A percentile compares a stretch with the other conserved stretches of the same genome.
phyloP scores from a whole-genome alignment of 2,797 vertebrate species.

The Tangara arthus region DNA sequence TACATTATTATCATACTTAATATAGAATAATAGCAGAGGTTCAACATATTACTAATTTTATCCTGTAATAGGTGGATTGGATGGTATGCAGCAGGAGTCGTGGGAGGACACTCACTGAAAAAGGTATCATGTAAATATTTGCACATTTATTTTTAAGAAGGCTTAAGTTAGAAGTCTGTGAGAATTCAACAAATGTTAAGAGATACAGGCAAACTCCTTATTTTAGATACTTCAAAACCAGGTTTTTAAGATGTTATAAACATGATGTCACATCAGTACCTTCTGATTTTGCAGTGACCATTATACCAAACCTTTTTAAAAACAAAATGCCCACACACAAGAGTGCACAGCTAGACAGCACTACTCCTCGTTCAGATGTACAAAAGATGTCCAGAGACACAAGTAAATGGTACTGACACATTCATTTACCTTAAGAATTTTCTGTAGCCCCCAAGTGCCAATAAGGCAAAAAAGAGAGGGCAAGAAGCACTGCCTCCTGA shows the following conservation, averaged over 20 bases:
- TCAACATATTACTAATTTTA: neutral
- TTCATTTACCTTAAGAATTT: neutral
- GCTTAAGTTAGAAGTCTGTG: neutral
- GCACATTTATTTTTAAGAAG: neutral
- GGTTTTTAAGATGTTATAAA: neutral
- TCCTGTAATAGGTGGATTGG: neutral
- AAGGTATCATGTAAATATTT: conserved; percentile 5
- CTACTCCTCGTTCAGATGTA: neutral
- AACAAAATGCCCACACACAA: neutral
- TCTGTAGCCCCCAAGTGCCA: neutral
- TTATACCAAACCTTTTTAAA: neutral
- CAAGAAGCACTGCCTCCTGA: neutral
- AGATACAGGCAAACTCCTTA: neutral
- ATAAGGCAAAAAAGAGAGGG: neutral
- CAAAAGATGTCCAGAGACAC: neutral
- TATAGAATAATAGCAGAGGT: neutral
- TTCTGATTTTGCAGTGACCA: neutral
- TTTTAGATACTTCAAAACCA: neutral
- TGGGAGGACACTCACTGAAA: neutral
- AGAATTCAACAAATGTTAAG: neutral
- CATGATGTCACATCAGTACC: neutral
- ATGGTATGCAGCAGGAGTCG: neutral
- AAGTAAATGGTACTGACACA: neutral
- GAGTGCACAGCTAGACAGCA: neutral
- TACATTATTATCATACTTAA: neutral